phyloP scores from a whole-genome alignment of 2,888 invertebrate genomes.

The Eristalinus sepulchralis region DNA sequence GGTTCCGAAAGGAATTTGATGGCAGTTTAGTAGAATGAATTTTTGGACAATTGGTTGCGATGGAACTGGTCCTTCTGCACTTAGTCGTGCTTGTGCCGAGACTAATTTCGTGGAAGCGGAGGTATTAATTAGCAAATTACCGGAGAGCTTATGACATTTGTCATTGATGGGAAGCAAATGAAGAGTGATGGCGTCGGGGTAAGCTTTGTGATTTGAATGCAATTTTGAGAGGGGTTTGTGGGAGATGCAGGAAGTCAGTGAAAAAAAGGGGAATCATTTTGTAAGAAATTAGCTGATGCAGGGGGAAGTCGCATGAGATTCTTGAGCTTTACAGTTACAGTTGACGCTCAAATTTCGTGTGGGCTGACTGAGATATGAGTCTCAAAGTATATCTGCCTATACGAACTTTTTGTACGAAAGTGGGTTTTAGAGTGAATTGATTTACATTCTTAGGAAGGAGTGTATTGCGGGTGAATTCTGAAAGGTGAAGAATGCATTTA shows the following conservation, averaged over 20 bases:
- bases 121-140: constrained; percentile 63
- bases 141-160: constrained; percentile 10
- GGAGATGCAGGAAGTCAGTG: neutral
- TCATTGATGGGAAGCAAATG: neutral
- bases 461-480: too few relatives aligned
- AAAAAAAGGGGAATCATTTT: too few relatives aligned
- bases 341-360: too few relatives aligned
- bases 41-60: constrained; percentile 27
- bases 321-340: too few relatives aligned
- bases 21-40: constrained; percentile 30
- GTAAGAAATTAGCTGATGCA: too few relatives aligned
- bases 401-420: too few relatives aligned
- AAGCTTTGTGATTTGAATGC: neutral
- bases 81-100: constrained; percentile 33
- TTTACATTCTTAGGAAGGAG: too few relatives aligned
- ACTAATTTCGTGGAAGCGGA: constrained; percentile 59
- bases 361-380: too few relatives aligned
- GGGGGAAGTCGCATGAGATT: too few relatives aligned
- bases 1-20: constrained; percentile 29
- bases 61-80: constrained; percentile 16
- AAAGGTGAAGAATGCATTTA: too few relatives aligned
- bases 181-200: neutral
- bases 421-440: too few relatives aligned
- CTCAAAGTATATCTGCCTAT: too few relatives aligned
- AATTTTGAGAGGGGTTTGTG: neutral